phyloP scores from a whole-genome alignment of 1,140 invertebrate species.

The Nasonia longicornis region DNA sequence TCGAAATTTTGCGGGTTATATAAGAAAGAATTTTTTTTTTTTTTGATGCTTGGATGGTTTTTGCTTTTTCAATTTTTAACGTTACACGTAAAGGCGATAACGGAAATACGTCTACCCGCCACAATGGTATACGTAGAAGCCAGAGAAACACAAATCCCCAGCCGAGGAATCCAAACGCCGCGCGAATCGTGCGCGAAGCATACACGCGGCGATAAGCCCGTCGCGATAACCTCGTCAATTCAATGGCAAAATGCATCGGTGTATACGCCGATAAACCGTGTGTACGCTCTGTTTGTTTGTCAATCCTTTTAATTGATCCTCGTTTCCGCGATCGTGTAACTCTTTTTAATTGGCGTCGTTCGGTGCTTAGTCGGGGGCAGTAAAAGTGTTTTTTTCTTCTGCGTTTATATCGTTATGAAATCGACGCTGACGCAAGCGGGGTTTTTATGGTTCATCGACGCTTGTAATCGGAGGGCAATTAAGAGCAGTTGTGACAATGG shows the following conservation, averaged over 20 bases:
- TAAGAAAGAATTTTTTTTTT: no score
- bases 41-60: conserved; percentile 11
- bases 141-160: not conserved
- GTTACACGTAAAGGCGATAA: no score
- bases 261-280: not conserved
- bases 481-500: not conserved
- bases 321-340: not conserved
- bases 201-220: not conserved
- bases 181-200: not conserved
- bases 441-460: not conserved
- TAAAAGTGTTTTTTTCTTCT: not conserved
- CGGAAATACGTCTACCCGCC: no score
- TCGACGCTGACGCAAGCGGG: not conserved
- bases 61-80: no score
- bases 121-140: no score
- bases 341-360: not conserved
- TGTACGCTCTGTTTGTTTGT: not conserved
- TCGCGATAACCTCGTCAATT: not conserved
- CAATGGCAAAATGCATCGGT: not conserved
- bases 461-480: no score
- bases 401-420: not conserved
- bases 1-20: not conserved
- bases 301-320: not conserved
- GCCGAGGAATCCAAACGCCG: not conserved
- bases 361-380: not conserved